Evolutionary conservation across 2,888 invertebrate species (phyloP).

Genomic region (Salpingus planirostris): DNA sequence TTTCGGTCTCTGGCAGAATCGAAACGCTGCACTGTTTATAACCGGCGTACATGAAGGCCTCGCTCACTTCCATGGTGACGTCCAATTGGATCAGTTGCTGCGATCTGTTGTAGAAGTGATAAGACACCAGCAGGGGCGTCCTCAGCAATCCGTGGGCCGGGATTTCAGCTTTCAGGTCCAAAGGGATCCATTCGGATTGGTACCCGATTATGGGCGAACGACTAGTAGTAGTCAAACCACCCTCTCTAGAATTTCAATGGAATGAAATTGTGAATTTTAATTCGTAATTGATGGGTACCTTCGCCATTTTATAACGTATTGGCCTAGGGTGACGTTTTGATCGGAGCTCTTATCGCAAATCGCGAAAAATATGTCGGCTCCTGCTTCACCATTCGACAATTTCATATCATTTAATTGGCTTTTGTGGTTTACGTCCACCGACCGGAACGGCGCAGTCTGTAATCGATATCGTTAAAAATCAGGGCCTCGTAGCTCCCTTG

Average conservation of each 20-base stretch:
- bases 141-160: constrained; percentile 71
- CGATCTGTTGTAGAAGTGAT: constrained; percentile 64
- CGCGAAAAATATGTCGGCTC: constrained; percentile 46
- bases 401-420: constrained; percentile 39
- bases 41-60: constrained; percentile 92
- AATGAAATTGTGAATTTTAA: constrained; percentile 4
- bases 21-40: constrained; percentile 63
- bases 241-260: constrained; percentile 29
- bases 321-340: constrained; percentile 44
- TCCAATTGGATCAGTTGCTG: constrained; percentile 62
- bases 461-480: constrained; percentile 7
- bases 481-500: too few relatives aligned
- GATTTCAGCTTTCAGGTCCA: constrained; percentile 51
- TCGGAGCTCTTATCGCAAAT: constrained; percentile 37
- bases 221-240: constrained; percentile 27
- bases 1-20: constrained; percentile 52
- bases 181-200: constrained; percentile 52
- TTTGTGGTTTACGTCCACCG: constrained; percentile 23
- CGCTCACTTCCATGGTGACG: constrained; percentile 70
- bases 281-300: constrained; percentile 36
- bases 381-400: constrained; percentile 44
- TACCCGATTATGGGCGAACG: constrained; percentile 36
- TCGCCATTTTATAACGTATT: constrained; percentile 49
- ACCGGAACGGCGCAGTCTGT: constrained; percentile 27
- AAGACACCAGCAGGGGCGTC: constrained; percentile 60